Evolutionary conservation across 2,113 vertebrate genomes (phyloP), one percentile per base, ranked within the genome.

Genomic region (Lipotes vexillifer): DNA sequence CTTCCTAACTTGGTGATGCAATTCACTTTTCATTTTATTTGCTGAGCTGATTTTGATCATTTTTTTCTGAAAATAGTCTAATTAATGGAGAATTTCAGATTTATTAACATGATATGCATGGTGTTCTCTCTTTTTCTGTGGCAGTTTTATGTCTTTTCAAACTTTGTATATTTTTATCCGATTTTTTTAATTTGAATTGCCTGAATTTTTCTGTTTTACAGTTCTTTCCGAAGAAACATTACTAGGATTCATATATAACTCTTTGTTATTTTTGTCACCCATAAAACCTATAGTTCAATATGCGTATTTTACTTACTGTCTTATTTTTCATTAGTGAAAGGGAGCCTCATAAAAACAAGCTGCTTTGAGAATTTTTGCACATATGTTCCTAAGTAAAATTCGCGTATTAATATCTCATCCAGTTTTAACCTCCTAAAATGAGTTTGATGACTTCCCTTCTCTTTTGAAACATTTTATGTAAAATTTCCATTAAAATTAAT

Each of bases 391-490:
- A 66, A 66, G 15, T 77, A 25, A 90, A 59, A 65, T 61, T 96
- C 25, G 17, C 46, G 12, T 86, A 13, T 97, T 85, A 78, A 11
- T 90, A 33, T 17, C 72, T 71, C 2, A 27, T 90, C 55, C 49
- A 95, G 41, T 33, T 83, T 66, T 91, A 88, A 33, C 38, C 20
- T 86, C 44, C 61, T 72, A 72, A 82, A 74, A 49, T 92, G 71
- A 95, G 9, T 77, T 87, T 90, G 61, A 10, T 82, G 29, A 49
- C 9, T 78, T 69, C 72, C n/a, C 15, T 46, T 80, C 14, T 49
- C 46, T 95, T 66, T 92, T 78, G 23, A 83, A 86, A 78, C 55
- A 78, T 77, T 93, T 96, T 93, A 11, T 88, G 1, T 91, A 85
- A 89, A 57, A 49, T 11, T 82, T 72, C 11, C 14, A 52, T 87